These are phyloP conservation scores for Channallabes apus DNA, from an alignment of 2,797 vertebrate genomes.

Conservation along the genomic window DNA sequence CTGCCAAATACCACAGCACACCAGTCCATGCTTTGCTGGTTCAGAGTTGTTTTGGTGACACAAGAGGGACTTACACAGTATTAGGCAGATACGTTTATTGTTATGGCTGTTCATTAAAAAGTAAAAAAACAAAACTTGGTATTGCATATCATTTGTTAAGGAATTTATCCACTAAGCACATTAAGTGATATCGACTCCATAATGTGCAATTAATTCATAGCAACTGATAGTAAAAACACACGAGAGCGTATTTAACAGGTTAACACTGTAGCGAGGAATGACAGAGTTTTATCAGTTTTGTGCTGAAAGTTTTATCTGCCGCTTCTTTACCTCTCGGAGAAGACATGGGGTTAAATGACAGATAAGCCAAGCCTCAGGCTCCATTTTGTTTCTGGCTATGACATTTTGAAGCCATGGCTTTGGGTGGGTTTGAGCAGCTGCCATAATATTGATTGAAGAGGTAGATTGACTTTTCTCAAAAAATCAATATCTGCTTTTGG, in stretches of 20 bases:
- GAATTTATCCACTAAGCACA: neutral
- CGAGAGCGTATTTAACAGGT: neutral
- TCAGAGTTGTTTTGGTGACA: too few relatives aligned
- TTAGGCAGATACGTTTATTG: too few relatives aligned
- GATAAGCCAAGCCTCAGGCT: constrained; percentile 37
- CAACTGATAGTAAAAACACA: neutral
- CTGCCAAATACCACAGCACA: too few relatives aligned
- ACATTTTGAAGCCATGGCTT: constrained; percentile 55
- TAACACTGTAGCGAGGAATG: neutral
- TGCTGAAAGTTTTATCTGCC: neutral
- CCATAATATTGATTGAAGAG: constrained; percentile 77
- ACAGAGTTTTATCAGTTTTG: neutral
- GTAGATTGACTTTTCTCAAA: constrained; percentile 74
- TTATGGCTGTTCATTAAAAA: too few relatives aligned
- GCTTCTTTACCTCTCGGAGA: neutral
- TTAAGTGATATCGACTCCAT: neutral
- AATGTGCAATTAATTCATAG: neutral
- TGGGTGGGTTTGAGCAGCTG: constrained; percentile 63
- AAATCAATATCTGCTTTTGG: constrained; percentile 77
- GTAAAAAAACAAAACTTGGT: too few relatives aligned
- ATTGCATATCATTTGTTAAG: neutral
- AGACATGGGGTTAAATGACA: constrained; percentile 21
- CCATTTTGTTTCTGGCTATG: constrained; percentile 47
- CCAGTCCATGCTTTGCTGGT: too few relatives aligned
- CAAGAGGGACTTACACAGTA: too few relatives aligned